These are phyloP conservation scores for Macrotis lagotis DNA, from an alignment of 2,113 vertebrate species.

Conservation along the genomic window DNA sequence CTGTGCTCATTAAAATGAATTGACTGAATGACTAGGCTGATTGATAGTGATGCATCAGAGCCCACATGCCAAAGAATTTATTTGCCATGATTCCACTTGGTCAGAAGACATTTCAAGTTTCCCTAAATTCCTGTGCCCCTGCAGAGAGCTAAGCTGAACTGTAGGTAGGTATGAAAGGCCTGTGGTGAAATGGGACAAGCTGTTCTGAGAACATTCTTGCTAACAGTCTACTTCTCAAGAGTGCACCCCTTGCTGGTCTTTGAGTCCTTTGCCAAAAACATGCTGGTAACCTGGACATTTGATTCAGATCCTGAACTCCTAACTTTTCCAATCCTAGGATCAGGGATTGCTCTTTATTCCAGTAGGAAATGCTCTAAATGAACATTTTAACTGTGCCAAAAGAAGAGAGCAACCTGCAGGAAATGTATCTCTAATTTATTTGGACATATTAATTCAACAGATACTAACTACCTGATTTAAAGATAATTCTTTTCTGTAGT, in stretches of 20 bases:
- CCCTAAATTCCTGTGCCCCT: neutral
- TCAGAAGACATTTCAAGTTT: neutral
- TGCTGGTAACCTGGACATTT: neutral
- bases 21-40: neutral
- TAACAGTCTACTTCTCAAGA: neutral
- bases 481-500: neutral
- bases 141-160: neutral
- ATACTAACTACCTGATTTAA: neutral
- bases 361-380: neutral
- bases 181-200: neutral
- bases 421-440: neutral
- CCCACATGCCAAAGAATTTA: neutral
- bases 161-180: neutral
- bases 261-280: neutral
- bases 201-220: constrained; percentile 1
- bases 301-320: neutral
- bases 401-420: neutral
- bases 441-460: neutral
- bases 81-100: neutral
- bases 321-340: neutral
- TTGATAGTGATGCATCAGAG: neutral
- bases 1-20: neutral
- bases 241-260: neutral
- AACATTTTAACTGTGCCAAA: neutral
- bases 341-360: neutral